Percentiles rank a stretch among this genome's conserved stretches.
These are phyloP conservation scores for Rotaria macrura DNA, from an alignment of 2,888 invertebrate genomes.

Conservation along the genomic window DNA sequence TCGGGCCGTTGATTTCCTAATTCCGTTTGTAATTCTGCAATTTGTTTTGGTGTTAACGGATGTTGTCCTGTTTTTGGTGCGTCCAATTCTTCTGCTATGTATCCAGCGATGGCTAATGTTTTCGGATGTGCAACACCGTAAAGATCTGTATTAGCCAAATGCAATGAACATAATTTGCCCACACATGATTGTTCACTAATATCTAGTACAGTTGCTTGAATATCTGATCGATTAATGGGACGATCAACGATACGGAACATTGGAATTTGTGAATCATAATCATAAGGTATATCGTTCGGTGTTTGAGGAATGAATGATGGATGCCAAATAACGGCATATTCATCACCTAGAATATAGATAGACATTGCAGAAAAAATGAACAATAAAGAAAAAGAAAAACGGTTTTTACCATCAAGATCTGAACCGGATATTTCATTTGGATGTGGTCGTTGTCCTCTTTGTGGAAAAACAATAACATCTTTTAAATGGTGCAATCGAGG, in stretches of 20 bases:
- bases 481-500: neutral
- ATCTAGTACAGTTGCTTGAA: neutral
- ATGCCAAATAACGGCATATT: conserved; percentile 10
- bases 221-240: neutral
- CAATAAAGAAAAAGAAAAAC: neutral
- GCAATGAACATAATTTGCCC: neutral
- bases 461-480: conserved; percentile 16
- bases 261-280: neutral
- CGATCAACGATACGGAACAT: neutral
- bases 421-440: conserved; percentile 11
- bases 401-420: neutral
- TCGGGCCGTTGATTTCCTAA: neutral
- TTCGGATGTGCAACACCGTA: neutral
- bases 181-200: conserved; percentile 10
- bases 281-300: neutral
- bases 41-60: neutral
- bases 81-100: neutral
- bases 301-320: neutral
- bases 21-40: neutral
- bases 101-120: neutral
- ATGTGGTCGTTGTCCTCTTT: neutral
- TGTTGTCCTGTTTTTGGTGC: neutral
- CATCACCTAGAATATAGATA: neutral
- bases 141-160: neutral
- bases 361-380: neutral